Evolutionary conservation across 2,113 vertebrate genomes (phyloP), one percentile per base, ranked within the genome.

Genomic region (Zosterops japonicus): DNA sequence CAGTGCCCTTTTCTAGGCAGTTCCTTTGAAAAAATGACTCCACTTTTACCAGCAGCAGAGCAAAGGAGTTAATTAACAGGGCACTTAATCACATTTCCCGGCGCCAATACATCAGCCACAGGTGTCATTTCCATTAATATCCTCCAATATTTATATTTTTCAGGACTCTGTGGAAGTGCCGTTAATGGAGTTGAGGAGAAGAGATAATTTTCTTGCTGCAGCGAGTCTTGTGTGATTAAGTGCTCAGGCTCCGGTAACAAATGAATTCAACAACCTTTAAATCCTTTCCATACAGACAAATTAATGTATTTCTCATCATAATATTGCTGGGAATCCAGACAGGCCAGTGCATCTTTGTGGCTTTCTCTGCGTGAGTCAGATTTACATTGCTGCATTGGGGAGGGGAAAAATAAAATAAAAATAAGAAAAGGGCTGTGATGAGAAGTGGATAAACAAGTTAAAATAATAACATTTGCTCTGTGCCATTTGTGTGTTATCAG

Each of bases 51-150:
- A 88, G 93, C 77, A 94, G 59, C 90, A 83, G 52, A 81, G 89
- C 64, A 86, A 95, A 96, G 92, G 94, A 81, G 79, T 97, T 97
- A 88, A 98, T 97, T 97, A 97, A 94, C 75, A 83, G 55, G 19
- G 12, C 44, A 75, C 55, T 96, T 95, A 84, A 94, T 96, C 96
- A 97, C 76, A 50, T 86, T 83, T 95, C 60, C 52, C 71, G 87
- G 59, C 25, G 19, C 74, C 72, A 55, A 83, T 97, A 82, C 69
- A 83, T 97, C 96, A 94, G 77, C 20, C 14, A 44, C 29, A 79
- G 91, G 60, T 96, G 95, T 95, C 94, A 78, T 91, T 95, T 97
- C 95, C 95, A 97, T 96, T 97, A 97, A 97, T 83, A 85, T 49
- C 80, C 60, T 95, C 49, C 90, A 79, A 82, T 97, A 96, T 97